Conservation (phyloP, 2,888 invertebrate species). For the Apocheima hispidaria region DNA sequence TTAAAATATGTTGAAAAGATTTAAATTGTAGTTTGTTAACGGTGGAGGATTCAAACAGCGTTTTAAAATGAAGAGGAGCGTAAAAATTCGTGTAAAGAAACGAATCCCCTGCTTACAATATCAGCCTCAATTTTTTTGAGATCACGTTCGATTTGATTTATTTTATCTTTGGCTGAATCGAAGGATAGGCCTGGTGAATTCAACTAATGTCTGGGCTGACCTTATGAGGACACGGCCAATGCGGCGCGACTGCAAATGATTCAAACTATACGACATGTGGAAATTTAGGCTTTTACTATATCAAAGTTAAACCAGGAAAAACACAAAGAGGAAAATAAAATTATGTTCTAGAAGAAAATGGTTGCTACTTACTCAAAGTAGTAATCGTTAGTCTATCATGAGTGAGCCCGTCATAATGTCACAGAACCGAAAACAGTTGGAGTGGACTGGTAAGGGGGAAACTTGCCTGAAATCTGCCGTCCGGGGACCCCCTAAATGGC, state of each 20-base stretch:
- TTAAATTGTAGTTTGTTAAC: no score
- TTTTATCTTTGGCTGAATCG: conserved; percentile 50
- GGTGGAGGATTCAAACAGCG: no score
- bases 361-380: no score
- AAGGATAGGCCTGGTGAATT: conserved; percentile 61
- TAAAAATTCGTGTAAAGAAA: not conserved
- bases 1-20: no score
- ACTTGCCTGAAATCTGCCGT: no score
- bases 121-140: conserved; percentile 4
- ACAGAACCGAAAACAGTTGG: no score
- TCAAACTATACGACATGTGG: conserved; percentile 38
- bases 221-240: conserved; percentile 59
- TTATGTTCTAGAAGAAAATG: no score
- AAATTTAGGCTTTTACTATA: conserved; percentile 30
- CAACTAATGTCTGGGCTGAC: conserved; percentile 65
- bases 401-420: no score
- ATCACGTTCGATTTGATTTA: conserved; percentile 51
- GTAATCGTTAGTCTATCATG: no score
- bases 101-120: not conserved
- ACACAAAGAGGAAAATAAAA: conserved; percentile 16
- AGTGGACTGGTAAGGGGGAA: no score
- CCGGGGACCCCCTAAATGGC: no score
- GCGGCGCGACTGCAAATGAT: conserved; percentile 62
- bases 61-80: no score
- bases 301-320: conserved; percentile 3